Conservation (phyloP, 2,797 vertebrate species). For the Cyclura pinguis region DNA sequence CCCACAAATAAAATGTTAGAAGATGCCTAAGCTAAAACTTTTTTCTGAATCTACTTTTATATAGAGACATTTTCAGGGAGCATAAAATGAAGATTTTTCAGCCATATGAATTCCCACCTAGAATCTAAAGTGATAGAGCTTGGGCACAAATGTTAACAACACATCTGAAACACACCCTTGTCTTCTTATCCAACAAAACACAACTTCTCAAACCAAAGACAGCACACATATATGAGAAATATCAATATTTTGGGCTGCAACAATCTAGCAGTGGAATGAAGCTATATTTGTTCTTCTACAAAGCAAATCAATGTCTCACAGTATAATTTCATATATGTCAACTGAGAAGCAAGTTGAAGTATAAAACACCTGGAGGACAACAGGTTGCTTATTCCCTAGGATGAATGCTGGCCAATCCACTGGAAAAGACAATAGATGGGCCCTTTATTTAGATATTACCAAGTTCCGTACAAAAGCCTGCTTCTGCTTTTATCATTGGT, state of each 20-base stretch:
- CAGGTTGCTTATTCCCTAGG: background rate
- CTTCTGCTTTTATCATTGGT: constrained; percentile 17
- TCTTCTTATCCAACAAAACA: background rate
- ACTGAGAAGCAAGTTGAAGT: no score
- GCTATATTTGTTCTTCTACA: background rate
- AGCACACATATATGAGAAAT: background rate
- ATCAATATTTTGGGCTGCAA: background rate
- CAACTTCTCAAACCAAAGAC: background rate
- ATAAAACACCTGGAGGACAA: background rate
- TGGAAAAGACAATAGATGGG: background rate
- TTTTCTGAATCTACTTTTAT: background rate
- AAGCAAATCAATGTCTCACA: no score
- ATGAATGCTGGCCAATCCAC: background rate
- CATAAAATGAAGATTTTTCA: background rate
- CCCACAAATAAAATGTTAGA: background rate
- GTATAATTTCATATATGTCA: no score
- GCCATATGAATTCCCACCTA: background rate
- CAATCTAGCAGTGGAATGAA: background rate
- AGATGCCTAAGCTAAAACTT: background rate
- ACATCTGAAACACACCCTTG: background rate
- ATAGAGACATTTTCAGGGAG: no score
- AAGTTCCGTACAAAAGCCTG: constrained; percentile 4
- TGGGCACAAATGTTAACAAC: background rate
- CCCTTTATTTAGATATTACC: background rate
- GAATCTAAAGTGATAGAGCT: background rate